phyloP scores from a whole-genome alignment of 2,797 vertebrate genomes.

The Poeciliopsis turneri region DNA sequence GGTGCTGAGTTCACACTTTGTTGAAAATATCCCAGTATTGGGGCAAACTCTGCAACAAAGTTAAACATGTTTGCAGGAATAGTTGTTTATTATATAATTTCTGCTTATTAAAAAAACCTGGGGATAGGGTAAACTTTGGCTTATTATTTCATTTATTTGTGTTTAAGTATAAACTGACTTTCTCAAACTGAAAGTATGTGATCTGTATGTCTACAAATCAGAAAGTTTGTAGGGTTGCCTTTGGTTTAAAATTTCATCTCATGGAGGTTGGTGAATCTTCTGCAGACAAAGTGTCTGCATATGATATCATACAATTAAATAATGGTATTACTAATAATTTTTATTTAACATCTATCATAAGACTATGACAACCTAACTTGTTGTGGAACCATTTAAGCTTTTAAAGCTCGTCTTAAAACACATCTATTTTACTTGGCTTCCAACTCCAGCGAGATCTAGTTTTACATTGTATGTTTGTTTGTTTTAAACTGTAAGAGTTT shows the following conservation, averaged over 20 bases:
- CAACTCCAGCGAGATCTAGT: too few species aligned
- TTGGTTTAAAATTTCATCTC: not conserved
- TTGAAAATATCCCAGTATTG: not conserved
- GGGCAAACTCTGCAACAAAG: not conserved
- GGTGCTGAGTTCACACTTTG: constrained; percentile 4
- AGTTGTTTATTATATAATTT: not conserved
- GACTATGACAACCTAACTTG: not conserved
- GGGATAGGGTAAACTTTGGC: not conserved
- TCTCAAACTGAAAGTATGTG: not conserved
- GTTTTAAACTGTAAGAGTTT: too few species aligned
- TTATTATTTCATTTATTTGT: not conserved
- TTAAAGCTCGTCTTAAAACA: too few species aligned
- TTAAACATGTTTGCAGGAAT: not conserved
- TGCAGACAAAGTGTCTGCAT: not conserved
- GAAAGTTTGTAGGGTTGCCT: not conserved
- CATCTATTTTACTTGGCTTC: too few species aligned
- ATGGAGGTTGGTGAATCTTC: not conserved
- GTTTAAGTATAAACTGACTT: not conserved
- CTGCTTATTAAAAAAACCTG: not conserved
- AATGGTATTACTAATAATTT: not conserved
- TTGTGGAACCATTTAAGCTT: too few species aligned
- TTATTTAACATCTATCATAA: not conserved
- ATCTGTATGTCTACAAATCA: not conserved
- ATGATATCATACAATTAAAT: not conserved
- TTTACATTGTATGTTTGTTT: too few species aligned